Percentiles rank a stretch among this genome's conserved stretches.
Evolutionary conservation across 2,797 vertebrate species (phyloP).

Genomic region (Tokudaia tokunoshimensis): DNA sequence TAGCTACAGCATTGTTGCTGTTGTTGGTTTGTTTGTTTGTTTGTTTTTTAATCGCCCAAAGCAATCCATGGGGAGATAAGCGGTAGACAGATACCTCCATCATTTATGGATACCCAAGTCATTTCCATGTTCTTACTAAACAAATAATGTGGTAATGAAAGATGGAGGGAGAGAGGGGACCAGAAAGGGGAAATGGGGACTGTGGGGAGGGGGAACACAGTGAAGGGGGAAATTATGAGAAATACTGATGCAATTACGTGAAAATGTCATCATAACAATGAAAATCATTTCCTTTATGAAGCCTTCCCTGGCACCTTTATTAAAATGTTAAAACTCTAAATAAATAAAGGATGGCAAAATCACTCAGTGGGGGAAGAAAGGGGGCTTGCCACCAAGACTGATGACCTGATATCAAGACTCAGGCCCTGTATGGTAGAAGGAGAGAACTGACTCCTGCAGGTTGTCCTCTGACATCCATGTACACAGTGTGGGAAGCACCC

Average conservation of each 20-base stretch:
- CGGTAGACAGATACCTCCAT: background rate
- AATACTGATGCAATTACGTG: background rate
- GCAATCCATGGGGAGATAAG: background rate
- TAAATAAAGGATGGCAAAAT: background rate
- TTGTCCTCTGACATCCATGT: background rate
- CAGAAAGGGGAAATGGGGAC: background rate
- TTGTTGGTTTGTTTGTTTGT: background rate
- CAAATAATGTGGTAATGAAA: background rate
- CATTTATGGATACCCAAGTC: background rate
- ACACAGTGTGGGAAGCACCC: background rate
- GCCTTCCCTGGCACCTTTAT: background rate
- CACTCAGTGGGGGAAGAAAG: background rate
- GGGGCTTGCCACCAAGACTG: background rate
- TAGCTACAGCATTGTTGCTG: background rate
- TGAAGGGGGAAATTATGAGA: background rate
- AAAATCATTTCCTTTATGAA: background rate
- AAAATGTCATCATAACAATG: background rate
- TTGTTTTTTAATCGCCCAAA: background rate
- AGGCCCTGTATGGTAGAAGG: background rate
- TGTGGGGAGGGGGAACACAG: no score
- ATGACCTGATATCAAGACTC: background rate
- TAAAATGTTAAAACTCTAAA: background rate
- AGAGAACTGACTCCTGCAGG: background rate
- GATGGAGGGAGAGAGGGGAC: background rate
- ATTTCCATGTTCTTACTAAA: background rate